Evolutionary conservation across 2,888 invertebrate species (phyloP).

Genomic region (Lycophotia porphyrea): DNA sequence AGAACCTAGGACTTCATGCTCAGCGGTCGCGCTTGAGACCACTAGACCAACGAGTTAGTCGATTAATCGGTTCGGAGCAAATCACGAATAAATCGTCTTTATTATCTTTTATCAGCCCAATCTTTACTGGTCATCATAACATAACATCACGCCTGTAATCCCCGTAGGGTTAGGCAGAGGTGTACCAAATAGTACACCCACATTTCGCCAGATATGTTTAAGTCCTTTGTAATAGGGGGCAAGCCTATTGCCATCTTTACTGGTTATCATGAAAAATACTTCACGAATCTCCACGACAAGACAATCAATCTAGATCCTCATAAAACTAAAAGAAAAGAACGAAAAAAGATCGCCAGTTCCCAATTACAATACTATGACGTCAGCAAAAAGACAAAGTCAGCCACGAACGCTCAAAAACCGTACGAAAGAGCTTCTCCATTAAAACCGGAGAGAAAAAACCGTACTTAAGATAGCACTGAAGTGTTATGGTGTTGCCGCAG

Average conservation of each 20-base stretch:
- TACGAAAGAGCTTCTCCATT: conserved; percentile 66
- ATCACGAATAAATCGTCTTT: neutral
- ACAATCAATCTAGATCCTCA: conserved; percentile 3
- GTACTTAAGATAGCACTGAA: conserved; percentile 64
- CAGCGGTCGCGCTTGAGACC: too few species aligned
- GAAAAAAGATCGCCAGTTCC: conserved; percentile 3
- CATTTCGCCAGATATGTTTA: too few species aligned
- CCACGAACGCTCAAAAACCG: conserved; percentile 59
- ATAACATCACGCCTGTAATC: too few species aligned
- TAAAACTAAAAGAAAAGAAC: conserved; percentile 21
- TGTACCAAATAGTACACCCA: too few species aligned
- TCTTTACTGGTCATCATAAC: too few species aligned
- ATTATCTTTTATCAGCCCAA: neutral
- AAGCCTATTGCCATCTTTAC: too few species aligned
- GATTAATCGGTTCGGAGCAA: neutral
- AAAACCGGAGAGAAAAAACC: conserved; percentile 46
- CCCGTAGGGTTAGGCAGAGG: too few species aligned
- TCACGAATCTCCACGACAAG: neutral
- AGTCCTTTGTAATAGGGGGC: too few species aligned
- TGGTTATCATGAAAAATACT: neutral
- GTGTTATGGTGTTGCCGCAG: conserved; percentile 58
- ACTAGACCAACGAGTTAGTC: too few species aligned
- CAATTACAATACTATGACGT: conserved; percentile 59
- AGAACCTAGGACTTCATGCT: too few species aligned
- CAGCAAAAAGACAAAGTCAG: conserved; percentile 59